Percentiles rank a stretch among this genome's conserved stretches.
Conservation (phyloP, 1,140 invertebrate genomes). For the Drosophila ananassae region DNA sequence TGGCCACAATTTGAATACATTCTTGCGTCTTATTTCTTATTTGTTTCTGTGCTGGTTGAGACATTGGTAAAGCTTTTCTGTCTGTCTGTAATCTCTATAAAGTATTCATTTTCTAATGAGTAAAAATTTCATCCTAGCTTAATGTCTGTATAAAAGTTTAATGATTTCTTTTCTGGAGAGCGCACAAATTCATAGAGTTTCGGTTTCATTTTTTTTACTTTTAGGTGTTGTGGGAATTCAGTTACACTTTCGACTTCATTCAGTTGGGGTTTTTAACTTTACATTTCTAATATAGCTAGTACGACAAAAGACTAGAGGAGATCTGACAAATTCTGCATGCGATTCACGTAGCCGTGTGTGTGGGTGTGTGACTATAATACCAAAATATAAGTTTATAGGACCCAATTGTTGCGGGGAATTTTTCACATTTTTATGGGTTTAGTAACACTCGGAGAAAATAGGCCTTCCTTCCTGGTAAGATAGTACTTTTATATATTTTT, state of each 20-base stretch:
- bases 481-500: neutral
- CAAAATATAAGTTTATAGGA: conserved; percentile 60
- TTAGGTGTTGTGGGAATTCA: conserved; percentile 40
- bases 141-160: conserved; percentile 23
- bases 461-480: neutral
- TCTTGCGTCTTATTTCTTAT: neutral
- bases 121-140: conserved; percentile 44
- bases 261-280: conserved; percentile 20
- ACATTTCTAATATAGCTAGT: conserved; percentile 65
- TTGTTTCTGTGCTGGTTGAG: conserved; percentile 21
- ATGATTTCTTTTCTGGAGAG: conserved; percentile 4
- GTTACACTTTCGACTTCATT: conserved; percentile 39
- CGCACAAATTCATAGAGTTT: conserved; percentile 66
- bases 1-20: conserved; percentile 37
- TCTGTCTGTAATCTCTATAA: conserved; percentile 36
- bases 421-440: conserved; percentile 13
- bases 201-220: conserved; percentile 15
- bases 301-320: conserved; percentile 76
- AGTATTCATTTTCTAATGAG: conserved; percentile 48
- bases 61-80: conserved; percentile 69
- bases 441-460: conserved; percentile 5
- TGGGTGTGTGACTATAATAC: conserved; percentile 32
- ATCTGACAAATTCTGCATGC: conserved; percentile 70
- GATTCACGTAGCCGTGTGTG: conserved; percentile 63
- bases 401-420: conserved; percentile 29